These are phyloP conservation scores for Spheniscus humboldti DNA, from an alignment of 2,797 vertebrate species.

Conservation along the genomic window DNA sequence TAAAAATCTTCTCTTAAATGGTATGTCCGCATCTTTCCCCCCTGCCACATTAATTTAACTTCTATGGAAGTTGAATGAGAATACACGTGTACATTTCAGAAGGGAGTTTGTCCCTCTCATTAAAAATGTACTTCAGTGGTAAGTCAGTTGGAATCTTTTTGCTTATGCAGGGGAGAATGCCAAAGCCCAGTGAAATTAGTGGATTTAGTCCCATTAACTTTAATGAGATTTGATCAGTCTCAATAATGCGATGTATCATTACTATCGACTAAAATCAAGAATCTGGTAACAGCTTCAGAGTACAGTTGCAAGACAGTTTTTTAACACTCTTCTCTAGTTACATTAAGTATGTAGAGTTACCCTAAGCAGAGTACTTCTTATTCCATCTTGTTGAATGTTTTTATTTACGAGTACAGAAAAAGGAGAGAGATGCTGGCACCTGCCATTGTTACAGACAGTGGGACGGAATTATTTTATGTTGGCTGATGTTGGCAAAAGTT, in stretches of 20 bases:
- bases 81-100: rapidly evolving
- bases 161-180: neutral
- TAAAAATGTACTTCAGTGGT: neutral
- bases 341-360: neutral
- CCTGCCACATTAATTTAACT: neutral
- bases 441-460: neutral
- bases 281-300: neutral
- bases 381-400: neutral
- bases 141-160: neutral
- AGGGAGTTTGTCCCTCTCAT: neutral
- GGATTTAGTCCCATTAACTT: neutral
- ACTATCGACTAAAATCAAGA: neutral
- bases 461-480: neutral
- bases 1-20: neutral
- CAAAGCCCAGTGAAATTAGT: neutral
- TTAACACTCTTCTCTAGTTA: neutral
- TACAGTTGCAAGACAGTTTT: neutral
- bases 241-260: neutral
- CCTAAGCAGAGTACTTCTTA: neutral
- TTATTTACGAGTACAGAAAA: constrained; percentile 8
- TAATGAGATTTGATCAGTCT: neutral
- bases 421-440: neutral
- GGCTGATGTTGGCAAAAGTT: neutral
- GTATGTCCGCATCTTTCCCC: neutral
- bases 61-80: neutral